Base-by-base conservation (phyloP, 2,113 vertebrate species). In the Sinosuthora webbiana region DNA sequence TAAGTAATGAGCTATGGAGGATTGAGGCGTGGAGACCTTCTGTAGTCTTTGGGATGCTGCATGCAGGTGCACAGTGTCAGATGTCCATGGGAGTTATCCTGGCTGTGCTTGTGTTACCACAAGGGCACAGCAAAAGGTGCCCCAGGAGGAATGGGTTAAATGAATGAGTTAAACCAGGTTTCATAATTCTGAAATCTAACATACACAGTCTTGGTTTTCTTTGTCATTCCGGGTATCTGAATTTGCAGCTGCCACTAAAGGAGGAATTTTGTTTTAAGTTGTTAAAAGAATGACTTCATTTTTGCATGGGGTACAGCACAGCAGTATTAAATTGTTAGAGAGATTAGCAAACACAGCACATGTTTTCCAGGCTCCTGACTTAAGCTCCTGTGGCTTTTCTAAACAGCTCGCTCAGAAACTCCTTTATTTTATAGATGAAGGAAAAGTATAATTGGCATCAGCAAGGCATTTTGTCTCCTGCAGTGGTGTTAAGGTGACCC, bases 401-500 rank as follows among this genome's bases (percentile, higher is more conserved):
- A 50, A 44, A 76, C 79, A 57, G 76, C 75, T 94, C 0, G 0
- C 67, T 83, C 15, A 7, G 74, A 81, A 93, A 71, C 49, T 11
- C 50, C 30, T 31, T 89, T 49, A 52, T 91, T 79, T 75, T 56
- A 41, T 24, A 96, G 84, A 67, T 69, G 62, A 71, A 75, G 53
- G 60, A 62, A 57, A 67, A 83, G 53, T 31, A 0, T 68, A 89
- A 71, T 22, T 84, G 74, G 62, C 84, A 68, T 75, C 84, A 79
- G 84, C 52, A 52, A 10, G 59, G 47, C 20, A 22, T 31, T n/a
- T 14, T 81, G 55, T 77, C 56, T 78, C 65, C 89, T 69, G 85
- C 24, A 49, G 65, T 60, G 74, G 57, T 85, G 57, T 31, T 87
- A 71, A 93, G 84, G 82, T 93, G 95, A 91, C 92, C 87, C 49